A percentile compares a stretch with the other conserved stretches of the same genome.
Evolutionary conservation across 2,888 invertebrate species (phyloP).

Genomic region (Scaptodrosophila latifasciaeformis): DNA sequence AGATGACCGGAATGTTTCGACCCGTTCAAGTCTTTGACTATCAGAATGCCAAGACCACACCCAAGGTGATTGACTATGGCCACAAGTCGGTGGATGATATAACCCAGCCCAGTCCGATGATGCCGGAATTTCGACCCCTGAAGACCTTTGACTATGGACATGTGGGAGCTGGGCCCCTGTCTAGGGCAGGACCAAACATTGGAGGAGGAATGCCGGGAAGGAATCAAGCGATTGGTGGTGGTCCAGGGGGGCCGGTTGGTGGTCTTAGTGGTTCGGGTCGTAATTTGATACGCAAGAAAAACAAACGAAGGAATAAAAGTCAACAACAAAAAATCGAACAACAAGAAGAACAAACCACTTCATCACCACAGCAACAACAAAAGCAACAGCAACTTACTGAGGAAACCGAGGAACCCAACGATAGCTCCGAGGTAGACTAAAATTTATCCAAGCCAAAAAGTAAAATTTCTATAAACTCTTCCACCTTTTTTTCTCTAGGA

Average conservation of each 20-base stretch:
- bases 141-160: constrained; percentile 85
- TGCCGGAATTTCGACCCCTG: constrained; percentile 78
- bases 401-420: too few relatives aligned
- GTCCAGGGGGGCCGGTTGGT: too few relatives aligned
- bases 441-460: too few relatives aligned
- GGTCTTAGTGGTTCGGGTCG: too few relatives aligned
- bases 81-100: constrained; percentile 76
- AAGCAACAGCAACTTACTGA: constrained; percentile 6
- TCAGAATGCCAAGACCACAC: constrained; percentile 79
- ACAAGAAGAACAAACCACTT: background rate
- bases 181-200: too few relatives aligned
- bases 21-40: constrained; percentile 83
- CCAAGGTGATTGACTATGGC: constrained; percentile 83
- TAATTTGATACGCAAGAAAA: too few relatives aligned
- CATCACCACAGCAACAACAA: constrained; percentile 17
- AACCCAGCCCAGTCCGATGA: background rate
- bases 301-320: background rate
- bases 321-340: constrained; percentile 15
- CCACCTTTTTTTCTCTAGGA: too few relatives aligned
- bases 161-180: too few relatives aligned
- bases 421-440: too few relatives aligned
- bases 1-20: constrained; percentile 74
- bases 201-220: too few relatives aligned
- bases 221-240: too few relatives aligned
- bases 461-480: too few relatives aligned